phyloP scores from a whole-genome alignment of 2,113 vertebrate species.

The Paradoxurus hermaphroditus region DNA sequence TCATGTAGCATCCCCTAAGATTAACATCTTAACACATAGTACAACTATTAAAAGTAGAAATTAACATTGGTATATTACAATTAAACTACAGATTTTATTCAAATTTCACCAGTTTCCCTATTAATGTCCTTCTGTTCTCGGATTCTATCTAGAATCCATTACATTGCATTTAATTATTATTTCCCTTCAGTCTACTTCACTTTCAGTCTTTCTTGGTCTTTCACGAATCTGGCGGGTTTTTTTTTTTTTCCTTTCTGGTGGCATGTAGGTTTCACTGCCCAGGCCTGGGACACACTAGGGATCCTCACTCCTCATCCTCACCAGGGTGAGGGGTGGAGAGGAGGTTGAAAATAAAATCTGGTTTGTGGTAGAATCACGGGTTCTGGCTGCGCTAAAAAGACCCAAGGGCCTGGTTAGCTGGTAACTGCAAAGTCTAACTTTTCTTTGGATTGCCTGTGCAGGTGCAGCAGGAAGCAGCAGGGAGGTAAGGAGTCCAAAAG shows the following conservation, averaged over 20 bases:
- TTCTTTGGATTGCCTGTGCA: neutral
- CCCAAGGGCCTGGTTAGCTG: conserved; percentile 85
- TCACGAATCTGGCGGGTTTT: neutral
- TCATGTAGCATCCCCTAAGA: neutral
- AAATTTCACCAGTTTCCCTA: neutral
- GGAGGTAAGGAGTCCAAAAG: conserved; percentile 85
- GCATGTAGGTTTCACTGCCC: conserved; percentile 54
- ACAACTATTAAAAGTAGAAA: neutral
- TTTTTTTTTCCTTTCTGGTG: neutral
- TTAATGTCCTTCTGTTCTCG: neutral
- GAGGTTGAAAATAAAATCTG: neutral
- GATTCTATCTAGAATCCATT: neutral
- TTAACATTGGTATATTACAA: neutral
- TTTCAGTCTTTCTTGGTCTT: neutral
- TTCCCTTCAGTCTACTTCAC: neutral
- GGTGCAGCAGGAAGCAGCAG: conserved; percentile 83
- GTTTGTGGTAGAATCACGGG: conserved; percentile 89
- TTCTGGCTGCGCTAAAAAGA: conserved; percentile 88
- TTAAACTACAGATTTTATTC: neutral
- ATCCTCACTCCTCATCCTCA: neutral
- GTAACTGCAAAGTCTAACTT: conserved; percentile 83
- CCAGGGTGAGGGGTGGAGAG: neutral
- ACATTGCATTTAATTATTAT: neutral
- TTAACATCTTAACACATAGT: neutral
- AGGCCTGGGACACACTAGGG: neutral